Percentiles rank a stretch among this genome's conserved stretches.
Evolutionary conservation across 2,113 vertebrate species (phyloP).

Genomic region (Phalacrocorax brasilianus): DNA sequence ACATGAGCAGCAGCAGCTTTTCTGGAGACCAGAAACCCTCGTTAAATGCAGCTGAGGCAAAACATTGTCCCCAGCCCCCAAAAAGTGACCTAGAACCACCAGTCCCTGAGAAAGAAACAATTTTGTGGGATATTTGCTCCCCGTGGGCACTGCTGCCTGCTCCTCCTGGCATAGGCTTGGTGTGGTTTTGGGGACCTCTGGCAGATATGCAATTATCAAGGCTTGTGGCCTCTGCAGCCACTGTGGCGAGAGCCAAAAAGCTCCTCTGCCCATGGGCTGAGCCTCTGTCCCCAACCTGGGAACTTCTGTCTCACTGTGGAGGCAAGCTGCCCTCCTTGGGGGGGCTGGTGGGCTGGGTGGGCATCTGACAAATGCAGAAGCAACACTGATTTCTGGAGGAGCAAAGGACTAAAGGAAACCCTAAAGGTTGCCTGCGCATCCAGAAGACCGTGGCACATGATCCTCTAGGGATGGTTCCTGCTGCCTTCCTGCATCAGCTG

Average conservation of each 20-base stretch:
- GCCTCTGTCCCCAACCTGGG: neutral
- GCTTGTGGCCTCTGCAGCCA: neutral
- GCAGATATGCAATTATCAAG: neutral
- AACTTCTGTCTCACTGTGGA: neutral
- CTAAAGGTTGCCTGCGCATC: neutral
- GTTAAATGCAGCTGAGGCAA: neutral
- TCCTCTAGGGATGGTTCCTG: neutral
- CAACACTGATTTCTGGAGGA: neutral
- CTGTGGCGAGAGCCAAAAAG: neutral
- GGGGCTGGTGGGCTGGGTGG: neutral
- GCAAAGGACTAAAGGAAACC: neutral
- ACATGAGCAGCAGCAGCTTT: neutral
- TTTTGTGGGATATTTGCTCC: neutral
- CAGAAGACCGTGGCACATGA: neutral
- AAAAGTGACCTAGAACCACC: neutral
- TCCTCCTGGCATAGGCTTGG: neutral
- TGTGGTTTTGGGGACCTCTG: neutral
- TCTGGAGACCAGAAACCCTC: neutral
- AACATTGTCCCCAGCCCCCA: neutral
- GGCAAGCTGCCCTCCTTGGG: neutral
- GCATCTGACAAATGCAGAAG: neutral
- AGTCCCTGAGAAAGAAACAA: neutral
- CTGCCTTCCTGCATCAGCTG: neutral
- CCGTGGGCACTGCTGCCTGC: neutral
- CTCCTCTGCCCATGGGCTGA: neutral